Evolutionary conservation across 2,888 invertebrate species (phyloP).

Genomic region (Cybosia mesomella): DNA sequence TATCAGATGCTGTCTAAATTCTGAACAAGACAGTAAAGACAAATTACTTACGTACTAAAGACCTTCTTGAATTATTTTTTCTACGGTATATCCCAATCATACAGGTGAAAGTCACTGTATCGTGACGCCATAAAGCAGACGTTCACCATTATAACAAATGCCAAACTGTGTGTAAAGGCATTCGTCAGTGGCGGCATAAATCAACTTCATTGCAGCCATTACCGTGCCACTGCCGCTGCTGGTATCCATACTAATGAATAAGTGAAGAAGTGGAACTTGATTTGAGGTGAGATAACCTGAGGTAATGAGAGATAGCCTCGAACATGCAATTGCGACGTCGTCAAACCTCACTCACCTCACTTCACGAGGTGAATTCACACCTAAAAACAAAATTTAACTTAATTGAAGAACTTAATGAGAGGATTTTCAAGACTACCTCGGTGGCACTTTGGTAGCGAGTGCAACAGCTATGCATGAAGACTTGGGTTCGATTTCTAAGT

Average conservation of each 20-base stretch:
- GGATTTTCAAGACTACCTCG: not conserved
- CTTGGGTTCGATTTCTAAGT: no score
- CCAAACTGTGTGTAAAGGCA: constrained; percentile 69
- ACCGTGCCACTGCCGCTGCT: constrained; percentile 24
- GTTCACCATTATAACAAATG: constrained; percentile 60
- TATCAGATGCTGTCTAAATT: not conserved
- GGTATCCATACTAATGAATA: not conserved
- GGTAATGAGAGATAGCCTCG: not conserved
- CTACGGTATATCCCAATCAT: not conserved
- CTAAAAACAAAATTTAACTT: not conserved
- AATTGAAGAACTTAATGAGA: not conserved
- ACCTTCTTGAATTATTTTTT: not conserved
- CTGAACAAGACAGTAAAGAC: not conserved
- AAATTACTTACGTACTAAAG: no score
- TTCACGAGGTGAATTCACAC: not conserved
- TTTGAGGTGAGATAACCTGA: not conserved
- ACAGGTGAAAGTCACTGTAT: constrained; percentile 34
- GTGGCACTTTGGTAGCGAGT: not conserved
- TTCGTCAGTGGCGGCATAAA: constrained; percentile 65
- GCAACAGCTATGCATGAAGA: no score
- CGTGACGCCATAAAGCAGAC: constrained; percentile 54
- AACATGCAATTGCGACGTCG: not conserved
- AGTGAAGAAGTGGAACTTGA: not conserved
- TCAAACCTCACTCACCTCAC: not conserved
- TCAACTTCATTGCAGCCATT: constrained; percentile 55